Evolutionary conservation across 2,797 vertebrate genomes (phyloP).

Genomic region (Myotis vivesi): DNA sequence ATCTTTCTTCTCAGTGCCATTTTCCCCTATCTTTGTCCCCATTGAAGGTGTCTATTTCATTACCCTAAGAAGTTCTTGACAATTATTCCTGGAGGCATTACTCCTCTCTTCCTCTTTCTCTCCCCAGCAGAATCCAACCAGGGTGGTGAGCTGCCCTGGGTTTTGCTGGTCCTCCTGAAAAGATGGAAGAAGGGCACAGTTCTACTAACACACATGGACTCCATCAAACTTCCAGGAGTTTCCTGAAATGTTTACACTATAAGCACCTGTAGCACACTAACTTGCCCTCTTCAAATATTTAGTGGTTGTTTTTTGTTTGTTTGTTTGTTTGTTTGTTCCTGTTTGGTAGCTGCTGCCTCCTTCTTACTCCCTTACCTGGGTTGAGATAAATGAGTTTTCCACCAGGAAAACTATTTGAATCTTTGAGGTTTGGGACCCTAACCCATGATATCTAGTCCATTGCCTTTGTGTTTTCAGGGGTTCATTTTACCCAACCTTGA

Average conservation of each 20-base stretch:
- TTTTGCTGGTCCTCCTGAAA: not conserved
- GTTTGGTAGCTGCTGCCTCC: not conserved
- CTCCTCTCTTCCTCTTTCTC: not conserved
- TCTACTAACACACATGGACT: not conserved
- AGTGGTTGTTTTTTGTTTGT: not conserved
- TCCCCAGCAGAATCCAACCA: not conserved
- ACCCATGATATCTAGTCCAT: not conserved
- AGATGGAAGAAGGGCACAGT: not conserved
- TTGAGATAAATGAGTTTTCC: conserved; percentile 32
- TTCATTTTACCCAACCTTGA: not conserved
- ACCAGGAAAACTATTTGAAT: not conserved
- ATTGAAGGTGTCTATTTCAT: not conserved
- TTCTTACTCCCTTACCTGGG: not conserved
- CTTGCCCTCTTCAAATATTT: not conserved
- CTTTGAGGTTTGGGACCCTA: not conserved
- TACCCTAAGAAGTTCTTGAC: not conserved
- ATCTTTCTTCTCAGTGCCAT: not conserved
- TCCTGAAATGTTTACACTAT: not conserved
- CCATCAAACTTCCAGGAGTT: not conserved
- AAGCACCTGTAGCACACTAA: not conserved
- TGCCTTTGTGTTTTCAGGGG: not conserved
- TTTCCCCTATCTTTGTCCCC: not conserved
- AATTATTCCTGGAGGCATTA: not conserved
- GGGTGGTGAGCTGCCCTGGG: not conserved
- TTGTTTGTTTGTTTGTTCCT: not conserved